A percentile compares a stretch with the other conserved stretches of the same genome.
Evolutionary conservation across 2,113 vertebrate genomes (phyloP).

Genomic region (Melanerpes aurifrons): DNA sequence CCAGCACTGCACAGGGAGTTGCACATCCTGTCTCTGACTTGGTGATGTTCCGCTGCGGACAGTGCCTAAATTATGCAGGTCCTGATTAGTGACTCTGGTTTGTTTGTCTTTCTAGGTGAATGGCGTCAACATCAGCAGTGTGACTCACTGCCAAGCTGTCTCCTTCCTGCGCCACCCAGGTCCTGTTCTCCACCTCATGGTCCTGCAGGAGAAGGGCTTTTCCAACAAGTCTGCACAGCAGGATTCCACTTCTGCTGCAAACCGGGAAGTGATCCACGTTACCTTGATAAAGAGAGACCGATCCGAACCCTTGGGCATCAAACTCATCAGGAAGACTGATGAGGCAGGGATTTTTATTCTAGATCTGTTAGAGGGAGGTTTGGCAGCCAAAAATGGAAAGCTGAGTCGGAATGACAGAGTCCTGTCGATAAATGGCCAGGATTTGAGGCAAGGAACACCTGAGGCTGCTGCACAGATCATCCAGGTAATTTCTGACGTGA

Average conservation of each 20-base stretch:
- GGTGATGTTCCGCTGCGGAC: background rate
- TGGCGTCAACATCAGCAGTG: conserved; percentile 85
- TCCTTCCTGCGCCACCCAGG: conserved; percentile 81
- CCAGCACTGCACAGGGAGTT: background rate
- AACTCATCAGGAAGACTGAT: conserved; percentile 89
- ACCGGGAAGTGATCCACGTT: conserved; percentile 85
- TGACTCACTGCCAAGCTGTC: conserved; percentile 86
- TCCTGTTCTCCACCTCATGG: conserved; percentile 80
- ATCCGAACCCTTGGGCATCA: conserved; percentile 87
- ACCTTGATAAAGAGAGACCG: conserved; percentile 86
- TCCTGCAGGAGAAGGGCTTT: conserved; percentile 93
- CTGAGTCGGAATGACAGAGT: conserved; percentile 90
- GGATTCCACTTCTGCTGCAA: background rate
- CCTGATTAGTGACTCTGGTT: conserved; percentile 38
- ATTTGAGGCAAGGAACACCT: conserved; percentile 90
- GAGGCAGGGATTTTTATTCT: conserved; percentile 91
- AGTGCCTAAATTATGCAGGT: background rate
- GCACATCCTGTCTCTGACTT: background rate
- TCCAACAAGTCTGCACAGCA: conserved; percentile 70
- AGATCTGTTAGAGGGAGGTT: conserved; percentile 87
- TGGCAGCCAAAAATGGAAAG: conserved; percentile 90
- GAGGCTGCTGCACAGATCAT: conserved; percentile 94
- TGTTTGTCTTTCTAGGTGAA: conserved; percentile 83
- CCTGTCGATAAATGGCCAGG: conserved; percentile 90
- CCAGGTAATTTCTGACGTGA: conserved; percentile 77